Conservation (phyloP, 2,888 invertebrate species). For the Aporophyla lueneburgensis region DNA sequence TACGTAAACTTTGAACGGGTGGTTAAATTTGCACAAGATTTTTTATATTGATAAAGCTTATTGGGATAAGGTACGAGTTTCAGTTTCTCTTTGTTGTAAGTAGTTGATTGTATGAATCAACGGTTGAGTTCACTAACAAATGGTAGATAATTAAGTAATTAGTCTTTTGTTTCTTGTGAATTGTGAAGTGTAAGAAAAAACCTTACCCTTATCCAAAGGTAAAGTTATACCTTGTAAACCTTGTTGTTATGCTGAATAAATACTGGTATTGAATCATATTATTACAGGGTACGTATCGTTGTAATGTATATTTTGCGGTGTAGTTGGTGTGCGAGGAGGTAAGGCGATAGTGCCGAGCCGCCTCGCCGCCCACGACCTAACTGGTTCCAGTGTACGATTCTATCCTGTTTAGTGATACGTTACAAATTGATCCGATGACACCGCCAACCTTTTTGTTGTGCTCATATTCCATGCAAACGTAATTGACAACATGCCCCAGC, state of each 20-base stretch:
- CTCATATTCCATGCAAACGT: conserved; percentile 55
- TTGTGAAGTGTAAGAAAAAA: neutral
- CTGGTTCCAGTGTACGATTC: conserved; percentile 77
- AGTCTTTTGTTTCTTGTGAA: neutral
- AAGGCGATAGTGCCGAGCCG: conserved; percentile 78
- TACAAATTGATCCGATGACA: conserved; percentile 82
- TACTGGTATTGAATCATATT: conserved; percentile 34
- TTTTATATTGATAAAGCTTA: conserved; percentile 28
- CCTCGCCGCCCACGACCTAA: conserved; percentile 78
- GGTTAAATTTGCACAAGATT: conserved; percentile 66
- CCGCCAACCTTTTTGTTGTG: conserved; percentile 72
- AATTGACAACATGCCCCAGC: conserved; percentile 37
- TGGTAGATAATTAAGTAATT: neutral
- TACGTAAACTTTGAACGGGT: conserved; percentile 73
- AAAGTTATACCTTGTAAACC: neutral
- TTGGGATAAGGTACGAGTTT: neutral
- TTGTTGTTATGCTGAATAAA: conserved; percentile 11
- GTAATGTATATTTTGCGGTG: conserved; percentile 83
- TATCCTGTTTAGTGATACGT: conserved; percentile 80
- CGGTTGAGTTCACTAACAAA: neutral
- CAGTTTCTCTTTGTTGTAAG: neutral
- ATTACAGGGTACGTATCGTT: conserved; percentile 32
- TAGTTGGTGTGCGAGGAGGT: conserved; percentile 69
- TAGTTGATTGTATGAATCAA: neutral
- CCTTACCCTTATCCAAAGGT: neutral